Percentiles rank a stretch among this genome's conserved stretches.
phyloP scores from a whole-genome alignment of 2,888 invertebrate species.

The Lithophane ornitopus region DNA sequence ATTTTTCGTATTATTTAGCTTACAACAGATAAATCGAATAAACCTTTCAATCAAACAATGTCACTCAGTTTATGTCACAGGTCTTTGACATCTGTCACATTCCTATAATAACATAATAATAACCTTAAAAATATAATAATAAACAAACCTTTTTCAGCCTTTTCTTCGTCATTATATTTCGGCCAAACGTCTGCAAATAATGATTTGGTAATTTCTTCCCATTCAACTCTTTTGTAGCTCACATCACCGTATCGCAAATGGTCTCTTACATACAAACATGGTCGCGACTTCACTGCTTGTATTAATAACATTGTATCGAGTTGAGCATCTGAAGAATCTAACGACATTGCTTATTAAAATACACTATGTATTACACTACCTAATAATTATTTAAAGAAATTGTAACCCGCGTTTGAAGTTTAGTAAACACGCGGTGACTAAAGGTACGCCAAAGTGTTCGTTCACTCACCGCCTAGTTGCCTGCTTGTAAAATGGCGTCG shows the following conservation, averaged over 20 bases:
- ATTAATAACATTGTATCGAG: slow-evolving; percentile 39
- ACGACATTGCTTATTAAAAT: slow-evolving; percentile 3
- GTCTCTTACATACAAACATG: slow-evolving; percentile 31
- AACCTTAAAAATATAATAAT: neutral
- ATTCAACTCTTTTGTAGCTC: slow-evolving; percentile 10
- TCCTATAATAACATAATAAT: neutral
- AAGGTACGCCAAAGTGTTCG: slow-evolving; percentile 10
- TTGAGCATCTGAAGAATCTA: neutral
- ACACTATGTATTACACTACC: neutral
- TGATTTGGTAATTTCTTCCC: slow-evolving; percentile 20
- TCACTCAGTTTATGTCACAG: neutral
- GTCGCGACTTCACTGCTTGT: slow-evolving; percentile 25
- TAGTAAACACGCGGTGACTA: slow-evolving; percentile 23
- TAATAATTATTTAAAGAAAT: neutral
- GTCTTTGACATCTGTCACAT: slow-evolving; percentile 19
- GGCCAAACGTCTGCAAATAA: slow-evolving; percentile 27
- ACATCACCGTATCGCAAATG: slow-evolving; percentile 17
- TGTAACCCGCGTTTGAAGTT: neutral
- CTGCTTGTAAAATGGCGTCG: slow-evolving; percentile 7
- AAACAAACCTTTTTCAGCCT: slow-evolving; percentile 20
- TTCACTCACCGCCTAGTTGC: slow-evolving; percentile 13
- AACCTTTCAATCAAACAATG: slow-evolving; percentile 1
- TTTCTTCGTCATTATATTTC: slow-evolving; percentile 11
- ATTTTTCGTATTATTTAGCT: neutral
- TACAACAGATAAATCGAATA: neutral